These are phyloP conservation scores for Cephus rjabovi DNA, from an alignment of 2,888 invertebrate genomes.

Conservation along the genomic window DNA sequence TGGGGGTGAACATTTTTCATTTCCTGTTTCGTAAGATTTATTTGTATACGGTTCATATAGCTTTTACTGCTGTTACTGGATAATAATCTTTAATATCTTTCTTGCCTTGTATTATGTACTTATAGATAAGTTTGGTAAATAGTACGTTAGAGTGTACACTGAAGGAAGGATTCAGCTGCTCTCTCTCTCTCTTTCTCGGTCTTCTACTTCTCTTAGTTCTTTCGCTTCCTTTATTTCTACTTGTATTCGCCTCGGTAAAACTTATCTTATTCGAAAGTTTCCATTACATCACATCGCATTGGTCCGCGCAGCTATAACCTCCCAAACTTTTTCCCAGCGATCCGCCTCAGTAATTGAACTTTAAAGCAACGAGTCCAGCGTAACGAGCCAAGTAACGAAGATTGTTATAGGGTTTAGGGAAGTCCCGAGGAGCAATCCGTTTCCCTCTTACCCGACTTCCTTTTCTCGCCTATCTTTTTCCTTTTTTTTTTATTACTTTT, in stretches of 20 bases:
- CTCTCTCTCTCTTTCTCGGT: neutral
- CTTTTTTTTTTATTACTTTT: neutral
- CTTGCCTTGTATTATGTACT: neutral
- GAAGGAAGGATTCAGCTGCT: neutral
- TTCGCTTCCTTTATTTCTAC: slow-evolving; percentile 17
- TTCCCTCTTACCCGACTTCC: neutral
- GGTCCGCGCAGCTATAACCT: neutral
- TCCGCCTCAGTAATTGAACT: slow-evolving; percentile 43
- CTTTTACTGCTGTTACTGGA: neutral
- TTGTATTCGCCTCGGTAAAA: slow-evolving; percentile 36
- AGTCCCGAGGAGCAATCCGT: neutral
- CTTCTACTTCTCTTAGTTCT: neutral
- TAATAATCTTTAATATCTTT: neutral
- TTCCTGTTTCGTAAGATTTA: neutral
- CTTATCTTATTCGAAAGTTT: slow-evolving; percentile 43
- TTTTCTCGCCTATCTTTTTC: neutral
- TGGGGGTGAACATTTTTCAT: neutral
- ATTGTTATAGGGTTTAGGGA: neutral
- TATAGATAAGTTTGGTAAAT: neutral
- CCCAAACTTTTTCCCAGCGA: slow-evolving; percentile 18
- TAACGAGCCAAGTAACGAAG: slow-evolving; percentile 9
- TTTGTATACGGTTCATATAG: neutral
- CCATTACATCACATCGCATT: slow-evolving; percentile 30
- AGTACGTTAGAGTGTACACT: neutral
- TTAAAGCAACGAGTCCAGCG: slow-evolving; percentile 31